These are phyloP conservation scores for Rhodeus uyekii DNA, from an alignment of 2,797 vertebrate species.

Conservation along the genomic window DNA sequence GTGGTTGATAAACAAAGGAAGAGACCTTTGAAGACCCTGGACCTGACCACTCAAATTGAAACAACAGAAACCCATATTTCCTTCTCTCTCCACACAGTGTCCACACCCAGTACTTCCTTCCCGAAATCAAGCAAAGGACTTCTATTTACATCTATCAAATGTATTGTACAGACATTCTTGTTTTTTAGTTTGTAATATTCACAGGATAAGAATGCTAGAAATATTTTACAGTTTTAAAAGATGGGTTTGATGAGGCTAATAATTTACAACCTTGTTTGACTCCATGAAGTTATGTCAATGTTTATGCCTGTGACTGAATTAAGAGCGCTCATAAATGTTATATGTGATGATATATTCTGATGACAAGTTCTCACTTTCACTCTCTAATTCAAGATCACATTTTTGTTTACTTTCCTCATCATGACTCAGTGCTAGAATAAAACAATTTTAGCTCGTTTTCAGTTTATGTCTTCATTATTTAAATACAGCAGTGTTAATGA, in stretches of 20 bases:
- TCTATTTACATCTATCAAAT: background rate
- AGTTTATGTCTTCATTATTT: background rate
- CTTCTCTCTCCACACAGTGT: background rate
- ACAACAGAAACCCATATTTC: slow-evolving; percentile 6
- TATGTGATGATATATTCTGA: background rate
- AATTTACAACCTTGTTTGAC: slow-evolving; percentile 9
- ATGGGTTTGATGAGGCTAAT: background rate
- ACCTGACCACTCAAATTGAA: slow-evolving; percentile 28
- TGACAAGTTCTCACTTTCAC: background rate
- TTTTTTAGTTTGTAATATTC: background rate
- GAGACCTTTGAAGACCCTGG: background rate
- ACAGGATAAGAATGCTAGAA: background rate
- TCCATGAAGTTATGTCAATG: background rate
- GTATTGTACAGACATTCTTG: background rate
- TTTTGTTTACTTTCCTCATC: background rate
- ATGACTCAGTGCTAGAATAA: background rate
- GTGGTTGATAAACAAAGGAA: slow-evolving; percentile 31
- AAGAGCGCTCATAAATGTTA: background rate
- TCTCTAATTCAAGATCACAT: background rate
- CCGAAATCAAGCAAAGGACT: background rate
- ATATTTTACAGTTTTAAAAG: background rate
- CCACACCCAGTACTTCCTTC: slow-evolving; percentile 23
- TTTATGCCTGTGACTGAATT: background rate
- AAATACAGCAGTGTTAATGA: background rate
- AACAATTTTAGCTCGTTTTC: background rate